Base-by-base conservation (phyloP, 2,113 vertebrate genomes). In the Ceyx melanurus region DNA sequence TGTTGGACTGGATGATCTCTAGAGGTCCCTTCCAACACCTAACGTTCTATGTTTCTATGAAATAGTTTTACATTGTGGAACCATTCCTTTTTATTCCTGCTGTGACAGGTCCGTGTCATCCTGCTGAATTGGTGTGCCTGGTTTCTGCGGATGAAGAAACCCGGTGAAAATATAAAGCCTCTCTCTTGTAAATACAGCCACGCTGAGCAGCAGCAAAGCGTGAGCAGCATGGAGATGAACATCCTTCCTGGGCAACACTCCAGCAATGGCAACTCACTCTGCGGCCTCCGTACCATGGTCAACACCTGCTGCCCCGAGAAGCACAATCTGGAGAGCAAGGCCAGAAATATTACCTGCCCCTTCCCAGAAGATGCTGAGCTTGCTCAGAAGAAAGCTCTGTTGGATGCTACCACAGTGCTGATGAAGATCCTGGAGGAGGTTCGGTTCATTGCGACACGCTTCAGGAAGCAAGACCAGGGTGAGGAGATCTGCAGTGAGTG, bases 101-200 rank as follows among this genome's bases (percentile, higher is more conserved):
- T 28, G 10, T 8, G 9, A 18, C 90, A 97, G 96, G 91, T 97
- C 35, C 91, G 98, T 10, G 96, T 98, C 54, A 87, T 99, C 85
- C 95, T 99, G 42, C 97, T 99, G 37, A 98, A 99, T 86, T 99
- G 98, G 98, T 99, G 98, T 13, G 98, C 98, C 62, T 99, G 98
- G 98, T 98, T 99, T 93, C 96, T 99, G 70, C 95, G 98, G 25
- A 99, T 99, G 98, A 99, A 98, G 86, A 99, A 99, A 51, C 98
- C 98, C 0, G 98, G 98, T 10, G 98, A 99, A 80, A 98, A 97
- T 18, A 97, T 92, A 54, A 98, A 97, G 79, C 94, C 93, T 25
- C 94, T 73, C 19, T 96, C 93, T 42, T 98, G 98, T 97, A 98
- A 98, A 73, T 98, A 98, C 42, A 91, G 94, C 46, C 97, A 97